Evolutionary conservation across 2,113 vertebrate species (phyloP), one percentile per base, ranked within the genome.

Genomic region (Kryptolebias marmoratus): DNA sequence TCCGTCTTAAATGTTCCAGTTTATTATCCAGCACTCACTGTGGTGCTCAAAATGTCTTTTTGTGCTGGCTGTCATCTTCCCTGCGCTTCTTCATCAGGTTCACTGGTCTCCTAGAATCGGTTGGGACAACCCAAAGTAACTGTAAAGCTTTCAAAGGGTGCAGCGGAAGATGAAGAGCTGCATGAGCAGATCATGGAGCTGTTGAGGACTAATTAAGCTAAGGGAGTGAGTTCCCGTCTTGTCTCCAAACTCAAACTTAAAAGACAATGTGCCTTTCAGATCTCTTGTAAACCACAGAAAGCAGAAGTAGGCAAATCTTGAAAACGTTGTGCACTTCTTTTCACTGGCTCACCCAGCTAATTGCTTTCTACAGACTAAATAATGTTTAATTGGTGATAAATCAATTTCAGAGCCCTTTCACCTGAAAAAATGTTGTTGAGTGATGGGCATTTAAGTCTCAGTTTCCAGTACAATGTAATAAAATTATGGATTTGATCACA

Each of bases 161-260:
- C 2, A 30, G 67, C 52, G 57, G 68, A 70, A 83, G 81, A 88
- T 80, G 83, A 84, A 84, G 87, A 69, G 62, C 64, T 76, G 56
- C 68, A 71, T 61, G 77, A 76, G 77, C 53, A 31, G 64, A 69
- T 71, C 55, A 61, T 39, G 56, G 56, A 82, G 83, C 66, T 80
- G 75, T 44, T 57, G 73, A 73, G 56, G 78, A 80, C 81, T 90
- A 83, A 89, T 89, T 88, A 90, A 71, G 65, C 50, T 45, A 65
- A 76, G 52, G 68, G 59, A 65, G 71, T 32, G 30, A 36, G 28
- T 71, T 69, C 22, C 64, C 56, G 63, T 57, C 79, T 67, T 68
- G 69, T 73, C 75, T 84, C 75, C 81, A 86, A 87, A 80, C 71
- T 68, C 69, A 77, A 71, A 75, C 73, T 89, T 77, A 68, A 85